Conservation (phyloP, 2,888 invertebrate genomes). For the Eupithecia dodoneata region DNA sequence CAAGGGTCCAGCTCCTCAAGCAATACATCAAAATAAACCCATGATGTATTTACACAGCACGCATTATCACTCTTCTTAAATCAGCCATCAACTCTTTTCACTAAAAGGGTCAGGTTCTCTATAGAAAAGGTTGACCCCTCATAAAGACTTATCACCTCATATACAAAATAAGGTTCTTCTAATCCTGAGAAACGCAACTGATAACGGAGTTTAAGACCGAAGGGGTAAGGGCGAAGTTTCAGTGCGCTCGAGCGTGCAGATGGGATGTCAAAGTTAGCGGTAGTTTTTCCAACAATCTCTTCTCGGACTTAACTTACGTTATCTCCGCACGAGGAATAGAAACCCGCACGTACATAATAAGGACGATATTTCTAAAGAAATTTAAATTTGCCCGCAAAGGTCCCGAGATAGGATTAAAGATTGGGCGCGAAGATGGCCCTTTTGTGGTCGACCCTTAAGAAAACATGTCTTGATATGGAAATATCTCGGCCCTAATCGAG, state of each 20-base stretch:
- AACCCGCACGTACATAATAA: slow-evolving; percentile 84
- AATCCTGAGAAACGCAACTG: slow-evolving; percentile 64
- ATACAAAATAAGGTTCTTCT: slow-evolving; percentile 83
- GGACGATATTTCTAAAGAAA: slow-evolving; percentile 85
- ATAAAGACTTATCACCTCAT: slow-evolving; percentile 85
- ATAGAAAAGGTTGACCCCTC: slow-evolving; percentile 85
- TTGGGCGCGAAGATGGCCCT: slow-evolving; percentile 83
- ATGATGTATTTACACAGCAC: slow-evolving; percentile 83
- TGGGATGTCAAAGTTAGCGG: slow-evolving; percentile 80
- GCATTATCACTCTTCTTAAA: slow-evolving; percentile 83
- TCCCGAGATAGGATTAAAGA: slow-evolving; percentile 85
- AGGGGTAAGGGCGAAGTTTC: slow-evolving; percentile 68
- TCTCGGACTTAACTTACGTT: slow-evolving; percentile 84
- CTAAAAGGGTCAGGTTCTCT: slow-evolving; percentile 83
- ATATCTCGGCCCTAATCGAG: slow-evolving; percentile 81
- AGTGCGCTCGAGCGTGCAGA: slow-evolving; percentile 56
- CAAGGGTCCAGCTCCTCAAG: slow-evolving; percentile 51
- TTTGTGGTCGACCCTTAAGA: slow-evolving; percentile 84
- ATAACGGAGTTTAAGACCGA: slow-evolving; percentile 59
- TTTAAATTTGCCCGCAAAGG: slow-evolving; percentile 85
- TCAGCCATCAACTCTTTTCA: slow-evolving; percentile 85
- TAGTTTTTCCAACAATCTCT: slow-evolving; percentile 83
- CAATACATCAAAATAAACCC: slow-evolving; percentile 82
- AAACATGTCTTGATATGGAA: slow-evolving; percentile 85
- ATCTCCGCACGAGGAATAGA: slow-evolving; percentile 82